Conservation (phyloP, 1,140 invertebrate genomes). For the Drosophila athabasca region DNA sequence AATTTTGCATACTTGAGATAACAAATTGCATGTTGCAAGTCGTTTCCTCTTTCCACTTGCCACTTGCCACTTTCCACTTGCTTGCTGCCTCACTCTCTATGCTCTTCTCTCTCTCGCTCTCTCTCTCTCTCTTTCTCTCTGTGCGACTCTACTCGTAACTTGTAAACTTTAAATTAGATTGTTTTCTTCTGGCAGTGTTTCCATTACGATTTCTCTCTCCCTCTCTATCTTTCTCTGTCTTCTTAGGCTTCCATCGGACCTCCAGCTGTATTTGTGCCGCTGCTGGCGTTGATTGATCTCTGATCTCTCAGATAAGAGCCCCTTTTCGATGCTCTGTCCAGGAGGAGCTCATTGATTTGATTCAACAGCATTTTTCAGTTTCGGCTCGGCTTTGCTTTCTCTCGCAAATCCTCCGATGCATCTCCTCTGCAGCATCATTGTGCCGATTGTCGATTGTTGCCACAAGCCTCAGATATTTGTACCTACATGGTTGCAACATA, state of each 20-base stretch:
- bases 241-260: background rate
- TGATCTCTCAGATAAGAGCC: constrained; percentile 8
- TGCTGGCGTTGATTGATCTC: constrained; percentile 15
- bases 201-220: constrained; percentile 29
- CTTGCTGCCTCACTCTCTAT: too few relatives aligned
- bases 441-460: too few relatives aligned
- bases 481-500: too few relatives aligned
- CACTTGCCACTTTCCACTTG: background rate
- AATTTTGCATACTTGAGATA: constrained; percentile 80
- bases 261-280: background rate
- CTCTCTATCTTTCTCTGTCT: constrained; percentile 2
- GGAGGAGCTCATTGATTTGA: too few relatives aligned
- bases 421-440: too few relatives aligned
- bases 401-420: too few relatives aligned
- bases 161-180: constrained; percentile 79
- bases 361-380: too few relatives aligned
- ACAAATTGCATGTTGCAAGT: constrained; percentile 77
- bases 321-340: background rate
- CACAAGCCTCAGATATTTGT: too few relatives aligned
- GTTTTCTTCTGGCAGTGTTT: constrained; percentile 53
- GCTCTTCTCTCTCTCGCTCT: too few relatives aligned
- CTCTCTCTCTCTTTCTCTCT: constrained; percentile 1
- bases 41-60: constrained; percentile 45
- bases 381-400: too few relatives aligned
- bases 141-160: constrained; percentile 57